Percentiles rank a stretch among this genome's conserved stretches.
Conservation (phyloP, 2,888 invertebrate species). For the Spilarctia lutea region DNA sequence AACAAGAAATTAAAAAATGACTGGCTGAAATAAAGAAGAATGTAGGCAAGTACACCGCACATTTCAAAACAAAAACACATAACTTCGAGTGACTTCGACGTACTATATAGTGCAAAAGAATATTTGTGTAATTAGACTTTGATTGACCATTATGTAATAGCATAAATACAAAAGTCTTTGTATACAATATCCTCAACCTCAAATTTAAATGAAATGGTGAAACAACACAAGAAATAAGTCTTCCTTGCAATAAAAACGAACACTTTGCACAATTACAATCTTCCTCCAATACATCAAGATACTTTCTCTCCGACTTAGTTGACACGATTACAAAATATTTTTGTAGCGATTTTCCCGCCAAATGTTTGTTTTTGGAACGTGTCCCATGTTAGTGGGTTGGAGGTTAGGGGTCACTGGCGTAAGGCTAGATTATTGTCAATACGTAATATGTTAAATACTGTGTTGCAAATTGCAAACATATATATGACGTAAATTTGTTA, state of each 20-base stretch:
- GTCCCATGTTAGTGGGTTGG: slow-evolving; percentile 63
- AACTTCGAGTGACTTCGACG: background rate
- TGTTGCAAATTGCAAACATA: slow-evolving; percentile 49
- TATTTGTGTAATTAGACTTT: background rate
- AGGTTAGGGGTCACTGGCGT: slow-evolving; percentile 62
- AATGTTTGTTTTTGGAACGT: slow-evolving; percentile 67
- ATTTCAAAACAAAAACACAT: background rate
- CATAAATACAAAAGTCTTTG: background rate
- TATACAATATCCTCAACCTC: background rate
- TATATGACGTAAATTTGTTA: slow-evolving; percentile 38
- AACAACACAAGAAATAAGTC: background rate
- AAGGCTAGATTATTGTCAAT: slow-evolving; percentile 35
- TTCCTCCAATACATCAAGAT: background rate
- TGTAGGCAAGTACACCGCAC: too few species aligned
- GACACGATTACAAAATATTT: slow-evolving; percentile 72
- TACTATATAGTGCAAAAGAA: background rate
- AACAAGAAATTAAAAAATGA: too few species aligned
- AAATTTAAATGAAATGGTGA: background rate
- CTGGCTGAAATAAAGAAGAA: too few species aligned
- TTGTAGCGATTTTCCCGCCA: slow-evolving; percentile 63
- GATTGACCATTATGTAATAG: background rate
- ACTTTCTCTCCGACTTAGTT: slow-evolving; percentile 83
- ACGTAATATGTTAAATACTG: slow-evolving; percentile 48
- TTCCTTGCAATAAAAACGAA: background rate
- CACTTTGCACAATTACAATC: slow-evolving; percentile 1